phyloP scores from a whole-genome alignment of 2,797 vertebrate genomes.

The Gymnocypris eckloni region DNA sequence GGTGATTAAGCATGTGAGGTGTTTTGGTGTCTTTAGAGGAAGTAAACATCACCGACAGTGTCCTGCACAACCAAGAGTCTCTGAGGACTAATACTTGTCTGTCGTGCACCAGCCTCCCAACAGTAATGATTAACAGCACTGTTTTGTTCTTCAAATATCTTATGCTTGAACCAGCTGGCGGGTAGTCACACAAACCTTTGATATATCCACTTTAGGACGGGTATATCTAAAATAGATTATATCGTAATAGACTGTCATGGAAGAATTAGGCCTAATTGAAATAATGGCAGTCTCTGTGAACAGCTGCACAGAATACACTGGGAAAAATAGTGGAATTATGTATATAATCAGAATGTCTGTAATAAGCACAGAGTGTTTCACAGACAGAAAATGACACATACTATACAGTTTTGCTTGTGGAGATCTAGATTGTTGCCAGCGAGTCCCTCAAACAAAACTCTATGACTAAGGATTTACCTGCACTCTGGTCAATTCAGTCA shows the following conservation, averaged over 20 bases:
- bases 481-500: not conserved
- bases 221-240: conserved; percentile 4
- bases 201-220: not conserved
- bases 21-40: conserved; percentile 37
- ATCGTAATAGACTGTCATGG: not conserved
- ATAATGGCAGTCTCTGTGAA: not conserved
- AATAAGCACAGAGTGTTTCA: conserved; percentile 3
- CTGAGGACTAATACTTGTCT: conserved; percentile 28
- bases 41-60: conserved; percentile 21
- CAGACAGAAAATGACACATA: not conserved
- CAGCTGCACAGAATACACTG: not conserved
- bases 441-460: not conserved
- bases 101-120: conserved; percentile 21
- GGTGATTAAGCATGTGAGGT: conserved; percentile 35
- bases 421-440: not conserved
- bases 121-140: conserved; percentile 14
- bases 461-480: not conserved
- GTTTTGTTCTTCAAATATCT: conserved; percentile 26
- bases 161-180: not conserved
- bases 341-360: not conserved
- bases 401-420: not conserved
- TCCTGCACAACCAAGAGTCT: conserved; percentile 40
- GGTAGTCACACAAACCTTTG: not conserved
- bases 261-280: conserved; percentile 18
- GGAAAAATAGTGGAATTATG: not conserved